Conservation (phyloP, 2,113 vertebrate species). For the Phaetusa simplex region DNA sequence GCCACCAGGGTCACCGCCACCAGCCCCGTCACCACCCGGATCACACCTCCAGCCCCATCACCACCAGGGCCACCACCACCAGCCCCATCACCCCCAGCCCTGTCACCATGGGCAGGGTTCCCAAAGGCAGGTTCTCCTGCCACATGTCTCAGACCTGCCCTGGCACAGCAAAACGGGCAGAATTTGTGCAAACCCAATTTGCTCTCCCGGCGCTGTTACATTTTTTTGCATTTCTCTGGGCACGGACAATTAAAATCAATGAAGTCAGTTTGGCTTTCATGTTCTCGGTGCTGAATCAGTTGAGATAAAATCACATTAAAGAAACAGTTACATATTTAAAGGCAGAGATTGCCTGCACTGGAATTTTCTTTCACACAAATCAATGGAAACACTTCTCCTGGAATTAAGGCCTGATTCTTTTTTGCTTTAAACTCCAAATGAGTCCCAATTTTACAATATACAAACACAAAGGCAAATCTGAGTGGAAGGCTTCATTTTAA, state of each 20-base stretch:
- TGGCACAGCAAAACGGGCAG: neutral
- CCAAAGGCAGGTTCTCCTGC: neutral
- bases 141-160: neutral
- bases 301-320: conserved; percentile 60
- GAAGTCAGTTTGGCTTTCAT: conserved; percentile 50
- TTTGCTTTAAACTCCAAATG: conserved; percentile 31
- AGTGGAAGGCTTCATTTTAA: conserved; percentile 40
- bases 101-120: neutral
- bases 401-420: conserved; percentile 27
- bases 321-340: conserved; percentile 42
- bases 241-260: conserved; percentile 57
- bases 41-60: neutral
- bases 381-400: conserved; percentile 45
- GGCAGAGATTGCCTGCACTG: conserved; percentile 19
- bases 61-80: too few relatives aligned
- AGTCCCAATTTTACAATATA: conserved; percentile 24
- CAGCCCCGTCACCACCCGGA: neutral
- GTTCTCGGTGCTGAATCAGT: neutral
- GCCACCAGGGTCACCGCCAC: neutral
- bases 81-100: neutral
- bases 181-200: neutral
- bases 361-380: conserved; percentile 54
- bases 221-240: conserved; percentile 7
- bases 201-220: neutral
- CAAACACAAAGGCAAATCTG: conserved; percentile 15